Evolutionary conservation across 2,797 vertebrate species (phyloP).

Genomic region (Aeoliscus strigatus): DNA sequence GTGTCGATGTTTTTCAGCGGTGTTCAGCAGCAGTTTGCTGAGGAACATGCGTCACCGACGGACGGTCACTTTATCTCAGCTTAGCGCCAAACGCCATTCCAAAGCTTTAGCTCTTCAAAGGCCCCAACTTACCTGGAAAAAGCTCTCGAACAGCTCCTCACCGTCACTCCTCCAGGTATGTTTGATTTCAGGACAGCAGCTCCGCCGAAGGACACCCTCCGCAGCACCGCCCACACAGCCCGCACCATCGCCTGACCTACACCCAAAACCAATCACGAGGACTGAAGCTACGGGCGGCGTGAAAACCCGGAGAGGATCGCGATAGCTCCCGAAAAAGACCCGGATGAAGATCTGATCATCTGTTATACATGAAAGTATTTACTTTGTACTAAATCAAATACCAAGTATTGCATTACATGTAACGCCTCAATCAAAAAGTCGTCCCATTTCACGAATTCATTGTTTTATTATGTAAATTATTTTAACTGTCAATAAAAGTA

Average conservation of each 20-base stretch:
- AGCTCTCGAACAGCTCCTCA: neutral
- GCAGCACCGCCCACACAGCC: constrained; percentile 66
- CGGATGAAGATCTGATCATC: too few species aligned
- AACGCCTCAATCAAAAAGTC: too few species aligned
- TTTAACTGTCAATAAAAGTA: too few species aligned
- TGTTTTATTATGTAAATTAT: too few species aligned
- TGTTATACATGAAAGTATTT: too few species aligned
- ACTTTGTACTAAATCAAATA: too few species aligned
- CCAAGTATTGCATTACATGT: too few species aligned
- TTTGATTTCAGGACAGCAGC: constrained; percentile 34
- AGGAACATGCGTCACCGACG: neutral
- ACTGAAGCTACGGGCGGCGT: neutral
- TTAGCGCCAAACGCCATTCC: neutral
- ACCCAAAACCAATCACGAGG: constrained; percentile 65
- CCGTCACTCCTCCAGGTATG: constrained; percentile 5
- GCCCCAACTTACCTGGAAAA: constrained; percentile 37
- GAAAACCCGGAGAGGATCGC: constrained; percentile 4
- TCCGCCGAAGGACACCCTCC: constrained; percentile 35
- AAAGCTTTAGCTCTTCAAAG: neutral
- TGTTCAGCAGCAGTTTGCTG: neutral
- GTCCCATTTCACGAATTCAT: too few species aligned
- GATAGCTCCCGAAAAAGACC: neutral
- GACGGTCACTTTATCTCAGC: too few species aligned
- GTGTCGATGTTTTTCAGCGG: too few species aligned
- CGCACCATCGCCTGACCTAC: constrained; percentile 68